Evolutionary conservation across 2,113 vertebrate species (phyloP).

Genomic region (Thalassoma bifasciatum): DNA sequence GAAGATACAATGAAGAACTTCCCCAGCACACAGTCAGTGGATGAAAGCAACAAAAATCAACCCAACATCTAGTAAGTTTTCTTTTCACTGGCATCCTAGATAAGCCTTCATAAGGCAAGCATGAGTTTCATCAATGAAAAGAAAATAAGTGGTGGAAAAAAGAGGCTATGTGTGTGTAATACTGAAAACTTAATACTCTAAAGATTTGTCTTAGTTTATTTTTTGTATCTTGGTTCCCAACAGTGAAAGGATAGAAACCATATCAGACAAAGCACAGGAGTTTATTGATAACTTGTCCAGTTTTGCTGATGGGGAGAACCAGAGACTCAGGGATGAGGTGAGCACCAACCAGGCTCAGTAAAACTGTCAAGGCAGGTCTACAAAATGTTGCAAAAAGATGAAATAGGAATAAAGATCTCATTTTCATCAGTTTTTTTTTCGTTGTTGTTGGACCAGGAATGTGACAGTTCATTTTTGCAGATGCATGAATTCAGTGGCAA

Average conservation of each 20-base stretch:
- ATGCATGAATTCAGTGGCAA: too few species aligned
- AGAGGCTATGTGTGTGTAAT: neutral
- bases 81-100: neutral
- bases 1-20: constrained; percentile 63
- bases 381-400: too few species aligned
- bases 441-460: neutral
- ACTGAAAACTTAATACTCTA: neutral
- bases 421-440: neutral
- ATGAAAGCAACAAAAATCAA: constrained; percentile 43
- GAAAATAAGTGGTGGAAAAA: neutral
- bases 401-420: too few species aligned
- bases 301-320: constrained; percentile 74
- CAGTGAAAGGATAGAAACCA: constrained; percentile 64
- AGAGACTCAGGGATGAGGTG: constrained; percentile 76
- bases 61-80: constrained; percentile 68
- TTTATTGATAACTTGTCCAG: constrained; percentile 67
- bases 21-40: constrained; percentile 51
- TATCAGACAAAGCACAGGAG: constrained; percentile 56
- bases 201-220: neutral
- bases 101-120: too few species aligned
- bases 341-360: constrained; percentile 13
- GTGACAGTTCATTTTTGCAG: neutral
- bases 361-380: neutral
- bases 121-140: neutral
- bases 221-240: constrained; percentile 32